These are phyloP conservation scores for Sceloporus tristichus DNA, from an alignment of 2,113 vertebrate genomes.

Conservation along the genomic window DNA sequence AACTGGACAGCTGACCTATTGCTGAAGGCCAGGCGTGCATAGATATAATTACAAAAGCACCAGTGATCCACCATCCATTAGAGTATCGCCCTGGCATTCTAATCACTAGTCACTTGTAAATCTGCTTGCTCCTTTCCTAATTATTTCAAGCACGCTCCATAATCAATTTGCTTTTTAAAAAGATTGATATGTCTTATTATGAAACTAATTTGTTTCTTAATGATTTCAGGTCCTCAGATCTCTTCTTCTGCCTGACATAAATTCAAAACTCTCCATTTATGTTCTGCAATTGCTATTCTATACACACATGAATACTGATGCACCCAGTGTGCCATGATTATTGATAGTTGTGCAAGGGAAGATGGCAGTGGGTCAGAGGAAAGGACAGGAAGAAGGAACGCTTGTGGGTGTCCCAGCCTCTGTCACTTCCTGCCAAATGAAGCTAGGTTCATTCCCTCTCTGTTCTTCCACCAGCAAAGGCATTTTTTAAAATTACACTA, in stretches of 20 bases:
- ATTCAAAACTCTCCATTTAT: not conserved
- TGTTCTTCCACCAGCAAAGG: too few relatives aligned
- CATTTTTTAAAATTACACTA: too few relatives aligned
- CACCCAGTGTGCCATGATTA: too few relatives aligned
- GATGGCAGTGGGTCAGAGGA: too few relatives aligned
- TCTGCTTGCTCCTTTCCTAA: not conserved
- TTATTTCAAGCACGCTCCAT: constrained; percentile 24
- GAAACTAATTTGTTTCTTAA: constrained; percentile 5
- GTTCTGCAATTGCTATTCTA: not conserved
- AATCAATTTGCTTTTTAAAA: constrained; percentile 5
- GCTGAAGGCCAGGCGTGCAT: not conserved
- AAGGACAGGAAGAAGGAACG: too few relatives aligned
- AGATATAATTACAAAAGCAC: constrained; percentile 24
- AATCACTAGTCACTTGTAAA: constrained; percentile 12
- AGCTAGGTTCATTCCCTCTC: too few relatives aligned
- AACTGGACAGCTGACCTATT: too few relatives aligned
- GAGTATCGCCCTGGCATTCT: not conserved
- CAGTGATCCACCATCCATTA: constrained; percentile 22
- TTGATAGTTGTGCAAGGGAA: too few relatives aligned
- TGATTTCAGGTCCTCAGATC: not conserved
- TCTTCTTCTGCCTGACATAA: not conserved
- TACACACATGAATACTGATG: not conserved
- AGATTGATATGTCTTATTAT: constrained; percentile 1
- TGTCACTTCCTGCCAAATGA: too few relatives aligned
- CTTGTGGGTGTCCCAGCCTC: too few relatives aligned